A percentile compares a stretch with the other conserved stretches of the same genome.
These are phyloP conservation scores for Callaeas wilsoni DNA, from an alignment of 2,113 vertebrate species.

Conservation along the genomic window DNA sequence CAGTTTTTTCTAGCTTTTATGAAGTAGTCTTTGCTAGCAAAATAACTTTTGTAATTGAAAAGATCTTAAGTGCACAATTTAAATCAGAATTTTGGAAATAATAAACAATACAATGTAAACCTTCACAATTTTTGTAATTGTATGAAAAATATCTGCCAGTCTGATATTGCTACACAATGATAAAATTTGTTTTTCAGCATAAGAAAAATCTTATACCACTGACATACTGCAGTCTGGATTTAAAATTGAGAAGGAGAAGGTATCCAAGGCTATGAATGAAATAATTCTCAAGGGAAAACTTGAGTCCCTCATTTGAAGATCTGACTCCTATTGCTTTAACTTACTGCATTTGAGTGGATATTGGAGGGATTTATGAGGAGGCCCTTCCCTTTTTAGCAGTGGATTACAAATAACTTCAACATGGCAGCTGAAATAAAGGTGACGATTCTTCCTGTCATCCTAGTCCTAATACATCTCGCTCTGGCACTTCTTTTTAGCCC, in stretches of 20 bases:
- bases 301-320: background rate
- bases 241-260: background rate
- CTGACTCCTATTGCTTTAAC: background rate
- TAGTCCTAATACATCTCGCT: background rate
- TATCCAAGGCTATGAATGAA: background rate
- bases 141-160: background rate
- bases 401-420: background rate
- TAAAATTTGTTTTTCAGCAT: background rate
- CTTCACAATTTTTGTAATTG: background rate
- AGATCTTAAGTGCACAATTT: background rate
- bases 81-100: background rate
- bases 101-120: background rate
- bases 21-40: conserved; percentile 24
- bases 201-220: background rate
- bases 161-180: background rate
- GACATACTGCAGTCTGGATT: background rate
- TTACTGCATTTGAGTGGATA: background rate
- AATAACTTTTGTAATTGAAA: conserved; percentile 17
- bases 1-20: conserved; percentile 40
- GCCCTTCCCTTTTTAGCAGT: background rate
- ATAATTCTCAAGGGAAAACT: background rate
- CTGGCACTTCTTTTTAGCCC: background rate
- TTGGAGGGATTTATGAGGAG: background rate
- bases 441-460: background rate
- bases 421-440: background rate